Evolutionary conservation across 1,140 invertebrate genomes (phyloP).

Genomic region (Drosophila baimaii): DNA sequence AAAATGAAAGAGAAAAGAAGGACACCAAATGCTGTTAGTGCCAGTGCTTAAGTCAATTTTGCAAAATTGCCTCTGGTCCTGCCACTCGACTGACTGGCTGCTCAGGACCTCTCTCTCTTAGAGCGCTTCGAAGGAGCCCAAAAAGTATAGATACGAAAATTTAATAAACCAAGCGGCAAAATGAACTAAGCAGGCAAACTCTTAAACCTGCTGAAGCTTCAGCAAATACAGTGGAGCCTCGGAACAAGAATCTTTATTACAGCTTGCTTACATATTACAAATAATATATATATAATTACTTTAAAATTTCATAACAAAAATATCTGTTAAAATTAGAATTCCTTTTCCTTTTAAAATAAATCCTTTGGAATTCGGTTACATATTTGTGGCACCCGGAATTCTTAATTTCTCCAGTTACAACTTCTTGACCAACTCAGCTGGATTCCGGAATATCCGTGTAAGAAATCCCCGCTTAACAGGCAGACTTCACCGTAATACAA

Average conservation of each 20-base stretch:
- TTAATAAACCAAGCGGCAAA: conserved; percentile 76
- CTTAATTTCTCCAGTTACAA: not conserved
- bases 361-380: not conserved
- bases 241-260: no score
- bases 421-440: not conserved
- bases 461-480: not conserved
- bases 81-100: conserved; percentile 12
- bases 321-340: not conserved
- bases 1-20: conserved; percentile 22
- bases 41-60: conserved; percentile 72
- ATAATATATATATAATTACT: no score
- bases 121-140: conserved; percentile 6
- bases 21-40: conserved; percentile 60
- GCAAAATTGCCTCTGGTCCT: conserved; percentile 68
- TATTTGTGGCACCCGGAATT: conserved; percentile 1
- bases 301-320: not conserved
- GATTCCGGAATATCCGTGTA: not conserved
- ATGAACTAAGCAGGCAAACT: conserved; percentile 55
- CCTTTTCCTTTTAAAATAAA: not conserved
- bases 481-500: conserved; percentile 25
- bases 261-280: no score
- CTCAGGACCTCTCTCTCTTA: conserved; percentile 1
- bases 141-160: conserved; percentile 67
- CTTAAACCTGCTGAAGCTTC: conserved; percentile 1
- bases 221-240: conserved; percentile 8